These are phyloP conservation scores for Tetanocera ferruginea DNA, from an alignment of 2,888 invertebrate genomes.

Conservation along the genomic window DNA sequence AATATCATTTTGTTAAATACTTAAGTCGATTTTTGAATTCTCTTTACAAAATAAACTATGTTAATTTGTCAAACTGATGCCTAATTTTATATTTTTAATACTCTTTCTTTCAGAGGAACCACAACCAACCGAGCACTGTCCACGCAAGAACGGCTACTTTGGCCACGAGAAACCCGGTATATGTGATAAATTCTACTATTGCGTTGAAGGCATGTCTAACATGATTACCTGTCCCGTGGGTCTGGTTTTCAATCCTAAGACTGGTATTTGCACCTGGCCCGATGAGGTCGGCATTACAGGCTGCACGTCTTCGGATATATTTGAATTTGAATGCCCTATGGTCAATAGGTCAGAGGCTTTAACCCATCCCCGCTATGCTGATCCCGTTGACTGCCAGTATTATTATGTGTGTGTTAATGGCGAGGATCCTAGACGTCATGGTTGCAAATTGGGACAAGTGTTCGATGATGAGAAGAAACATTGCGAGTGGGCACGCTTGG, in stretches of 20 bases:
- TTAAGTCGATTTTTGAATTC: too few relatives aligned
- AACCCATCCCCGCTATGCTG: slow-evolving; percentile 88
- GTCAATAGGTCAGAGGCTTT: slow-evolving; percentile 80
- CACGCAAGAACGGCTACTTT: slow-evolving; percentile 88
- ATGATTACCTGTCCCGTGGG: slow-evolving; percentile 91
- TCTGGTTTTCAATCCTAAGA: slow-evolving; percentile 88
- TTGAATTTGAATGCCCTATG: slow-evolving; percentile 85
- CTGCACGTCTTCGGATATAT: slow-evolving; percentile 87
- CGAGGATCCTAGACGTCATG: slow-evolving; percentile 84
- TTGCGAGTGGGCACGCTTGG: slow-evolving; percentile 89
- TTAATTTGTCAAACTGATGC: not conserved
- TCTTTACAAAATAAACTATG: too few relatives aligned
- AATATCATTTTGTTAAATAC: too few relatives aligned
- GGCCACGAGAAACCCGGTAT: slow-evolving; percentile 82
- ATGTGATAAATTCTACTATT: slow-evolving; percentile 90
- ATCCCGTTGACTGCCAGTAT: slow-evolving; percentile 90
- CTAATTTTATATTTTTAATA: not conserved
- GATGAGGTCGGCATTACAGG: slow-evolving; percentile 91
- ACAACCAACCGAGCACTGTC: slow-evolving; percentile 80
- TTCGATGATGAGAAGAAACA: slow-evolving; percentile 84
- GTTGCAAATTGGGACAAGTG: slow-evolving; percentile 90
- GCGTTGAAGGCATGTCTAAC: slow-evolving; percentile 90
- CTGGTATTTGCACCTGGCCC: slow-evolving; percentile 93
- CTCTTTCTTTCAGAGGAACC: slow-evolving; percentile 76
- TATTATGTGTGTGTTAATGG: slow-evolving; percentile 95